Evolutionary conservation across 2,113 vertebrate species (phyloP), one percentile per base, ranked within the genome.

Genomic region (Neolamprologus cancellatus): DNA sequence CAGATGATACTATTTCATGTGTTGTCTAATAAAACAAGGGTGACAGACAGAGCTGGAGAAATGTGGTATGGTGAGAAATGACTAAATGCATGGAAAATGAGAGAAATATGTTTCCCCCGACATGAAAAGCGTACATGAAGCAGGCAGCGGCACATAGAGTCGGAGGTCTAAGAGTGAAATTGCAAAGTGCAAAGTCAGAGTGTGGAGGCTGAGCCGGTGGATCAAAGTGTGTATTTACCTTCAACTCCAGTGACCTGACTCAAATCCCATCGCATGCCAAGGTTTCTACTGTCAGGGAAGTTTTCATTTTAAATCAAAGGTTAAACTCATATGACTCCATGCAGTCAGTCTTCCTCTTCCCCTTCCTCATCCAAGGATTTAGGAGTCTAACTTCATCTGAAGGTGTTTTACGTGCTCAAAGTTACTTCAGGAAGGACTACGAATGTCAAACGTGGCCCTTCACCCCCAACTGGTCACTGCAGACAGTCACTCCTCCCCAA

Each of bases 191-290:
- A 59, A 64, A 85, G 82, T 89, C 71, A 84, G 90, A 90, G 85
- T 84, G 90, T 61, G 81, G 81, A 81, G 82, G 71, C 86, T 28
- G 83, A 91, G 85, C 81, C 10, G 28, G 3, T 17, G 91, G 90
- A 94, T 93, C 93, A 94, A 93, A 93, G 93, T 80, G 83, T 86
- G 85, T 93, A 88, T 93, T 92, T 93, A 92, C 89, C 84, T 91
- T 87, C 76, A 89, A 71, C 89, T 94, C 80, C 78, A 55, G 41
- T 69, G 91, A 91, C 88, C 87, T 5, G 66, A 78, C 81, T 92
- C 39, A 84, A 85, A 84, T 82, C 87, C 64, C 66, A 71, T 34
- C 52, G 5, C 39, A 83, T 15, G 50, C 50, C 28, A 13, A 48
- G 39, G 78, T 85, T 82, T 81, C 83, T 78, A 55, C 79, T 32